Evolutionary conservation across 1,140 invertebrate genomes (phyloP), one percentile per base, ranked within the genome.

Genomic region (Sesamia nonagrioides): DNA sequence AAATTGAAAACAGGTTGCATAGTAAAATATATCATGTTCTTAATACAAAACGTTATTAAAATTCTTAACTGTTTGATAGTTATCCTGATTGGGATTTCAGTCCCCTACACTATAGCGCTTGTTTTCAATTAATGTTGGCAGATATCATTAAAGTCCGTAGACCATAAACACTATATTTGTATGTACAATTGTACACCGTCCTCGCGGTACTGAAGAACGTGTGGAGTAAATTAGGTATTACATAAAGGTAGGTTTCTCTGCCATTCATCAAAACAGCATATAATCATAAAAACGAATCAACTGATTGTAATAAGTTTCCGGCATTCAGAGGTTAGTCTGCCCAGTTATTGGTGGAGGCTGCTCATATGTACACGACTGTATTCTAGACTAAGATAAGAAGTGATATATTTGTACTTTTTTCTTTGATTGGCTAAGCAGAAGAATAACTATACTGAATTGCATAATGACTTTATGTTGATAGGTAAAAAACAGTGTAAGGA

Each of bases 1-100:
- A 85, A 85, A 87, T 87, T 85, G 82, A 83, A n/a, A 85, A 86
- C 86, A 58, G 84, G 87, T 88, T 88, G 74, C 40, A 63, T 52
- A 42, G 45, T 56, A 78, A 75, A 83, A 80, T 85, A 83, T 84
- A 84, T 84, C 84, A 89, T 78, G 76, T 33, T 80, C 78, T 61
- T 61, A 50, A 50, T 45, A 75, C 66, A 75, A n/a, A 76, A 71
- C 56, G 75, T 48, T 84, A 84, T 82, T 88, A 89, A 89, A 88
- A 85, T 86, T 82, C 56, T 74, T 74, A 78, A 80, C 66, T 69
- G 74, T 79, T 75, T 79, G 82, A 75, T 60, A 42, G 73, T 48
- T 13, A 40, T 45, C 37, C 56, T 75, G 72, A 75, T 75, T 61
- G 42, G 18, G 66, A 50, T 9, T 15, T 33, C 17, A n/a, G 21